Evolutionary conservation across 2,797 vertebrate species (phyloP).

Genomic region (Enteromius trimaculatus): DNA sequence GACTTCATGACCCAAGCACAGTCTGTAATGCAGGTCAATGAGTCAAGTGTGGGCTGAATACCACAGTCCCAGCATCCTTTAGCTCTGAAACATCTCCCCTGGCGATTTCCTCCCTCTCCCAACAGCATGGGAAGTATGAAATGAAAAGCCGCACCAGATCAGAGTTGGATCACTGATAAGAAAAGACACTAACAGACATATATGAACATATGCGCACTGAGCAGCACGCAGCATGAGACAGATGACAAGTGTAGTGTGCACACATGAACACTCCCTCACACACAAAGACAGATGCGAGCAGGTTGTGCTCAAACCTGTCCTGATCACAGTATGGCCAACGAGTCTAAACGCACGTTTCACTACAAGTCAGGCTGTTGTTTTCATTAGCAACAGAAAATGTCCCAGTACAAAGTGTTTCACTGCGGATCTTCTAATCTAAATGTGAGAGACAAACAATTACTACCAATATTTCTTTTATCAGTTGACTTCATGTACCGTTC

Average conservation of each 20-base stretch:
- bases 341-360: neutral
- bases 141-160: neutral
- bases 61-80: conserved; percentile 3
- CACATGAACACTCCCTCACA: neutral
- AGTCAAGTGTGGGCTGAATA: conserved; percentile 27
- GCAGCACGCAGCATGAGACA: neutral
- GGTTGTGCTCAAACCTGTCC: conserved; percentile 5
- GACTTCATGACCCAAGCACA: neutral
- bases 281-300: neutral
- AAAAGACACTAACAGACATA: neutral
- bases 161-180: conserved; percentile 4
- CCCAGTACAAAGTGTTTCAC: conserved; percentile 20
- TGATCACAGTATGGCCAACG: neutral
- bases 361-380: conserved; percentile 11
- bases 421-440: conserved; percentile 12
- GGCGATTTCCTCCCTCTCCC: neutral
- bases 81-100: conserved; percentile 13
- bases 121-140: conserved; percentile 21
- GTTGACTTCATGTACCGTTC: conserved; percentile 11
- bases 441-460: conserved; percentile 25
- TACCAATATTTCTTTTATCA: neutral
- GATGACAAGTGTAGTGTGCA: neutral
- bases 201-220: neutral
- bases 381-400: conserved; percentile 31
- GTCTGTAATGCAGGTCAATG: conserved; percentile 9